These are phyloP conservation scores for Melangyna quadrimaculata DNA, from an alignment of 2,888 invertebrate species.

Conservation along the genomic window DNA sequence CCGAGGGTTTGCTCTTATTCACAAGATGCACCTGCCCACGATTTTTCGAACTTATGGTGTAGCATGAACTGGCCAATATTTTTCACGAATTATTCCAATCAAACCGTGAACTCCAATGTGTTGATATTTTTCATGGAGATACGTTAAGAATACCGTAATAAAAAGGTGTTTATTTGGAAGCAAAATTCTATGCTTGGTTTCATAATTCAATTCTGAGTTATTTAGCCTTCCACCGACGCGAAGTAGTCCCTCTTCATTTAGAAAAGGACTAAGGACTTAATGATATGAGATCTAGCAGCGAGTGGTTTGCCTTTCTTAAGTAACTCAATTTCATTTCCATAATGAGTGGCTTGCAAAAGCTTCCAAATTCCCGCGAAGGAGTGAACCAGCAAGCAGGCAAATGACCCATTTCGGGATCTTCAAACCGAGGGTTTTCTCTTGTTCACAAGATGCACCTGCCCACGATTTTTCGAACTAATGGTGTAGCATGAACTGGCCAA, in stretches of 20 bases:
- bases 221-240: neutral
- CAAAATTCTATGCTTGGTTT: neutral
- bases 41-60: too few relatives aligned
- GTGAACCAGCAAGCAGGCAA: too few relatives aligned
- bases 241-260: conserved; percentile 12
- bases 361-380: too few relatives aligned
- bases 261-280: neutral
- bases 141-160: neutral
- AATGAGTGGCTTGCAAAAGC: neutral
- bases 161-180: conserved; percentile 8
- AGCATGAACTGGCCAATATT: too few relatives aligned
- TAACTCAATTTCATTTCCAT: neutral
- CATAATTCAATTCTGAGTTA: neutral
- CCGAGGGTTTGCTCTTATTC: too few relatives aligned
- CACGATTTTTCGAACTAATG: too few relatives aligned
- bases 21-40: too few relatives aligned
- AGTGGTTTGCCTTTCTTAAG: neutral
- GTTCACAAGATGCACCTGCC: too few relatives aligned
- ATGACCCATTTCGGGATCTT: too few relatives aligned
- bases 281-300: neutral
- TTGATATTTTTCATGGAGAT: conserved; percentile 17
- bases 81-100: too few relatives aligned
- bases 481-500: too few relatives aligned
- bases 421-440: too few relatives aligned
- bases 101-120: conserved; percentile 14